Evolutionary conservation across 2,888 invertebrate species (phyloP).

Genomic region (Ophraella communa): DNA sequence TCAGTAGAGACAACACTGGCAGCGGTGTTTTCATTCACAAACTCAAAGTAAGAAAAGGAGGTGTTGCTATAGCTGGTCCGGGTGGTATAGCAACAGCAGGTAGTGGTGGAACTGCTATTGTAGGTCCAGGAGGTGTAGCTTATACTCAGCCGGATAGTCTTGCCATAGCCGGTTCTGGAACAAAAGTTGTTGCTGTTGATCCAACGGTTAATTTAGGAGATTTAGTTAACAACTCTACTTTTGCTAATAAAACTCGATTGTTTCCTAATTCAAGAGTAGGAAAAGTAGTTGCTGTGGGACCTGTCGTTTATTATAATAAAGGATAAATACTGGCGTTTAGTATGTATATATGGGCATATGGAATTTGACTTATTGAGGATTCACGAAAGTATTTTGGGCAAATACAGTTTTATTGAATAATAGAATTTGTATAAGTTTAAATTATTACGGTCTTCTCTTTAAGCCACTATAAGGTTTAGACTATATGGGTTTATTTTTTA

Average conservation of each 20-base stretch:
- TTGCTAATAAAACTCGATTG: constrained; percentile 50
- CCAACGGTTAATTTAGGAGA: constrained; percentile 67
- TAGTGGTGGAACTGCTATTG: constrained; percentile 79
- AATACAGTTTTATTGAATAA: not conserved
- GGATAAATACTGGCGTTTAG: constrained; percentile 39
- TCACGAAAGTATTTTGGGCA: constrained; percentile 2
- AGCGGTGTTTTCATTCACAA: constrained; percentile 74
- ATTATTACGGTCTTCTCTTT: constrained; percentile 32
- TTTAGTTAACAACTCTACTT: constrained; percentile 55
- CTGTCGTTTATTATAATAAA: constrained; percentile 71
- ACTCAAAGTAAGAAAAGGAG: constrained; percentile 74
- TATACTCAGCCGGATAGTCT: constrained; percentile 77
- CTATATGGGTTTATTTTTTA: not conserved
- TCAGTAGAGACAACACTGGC: constrained; percentile 59
- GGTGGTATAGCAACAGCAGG: constrained; percentile 84
- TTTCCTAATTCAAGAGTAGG: constrained; percentile 65
- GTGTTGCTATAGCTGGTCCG: constrained; percentile 81
- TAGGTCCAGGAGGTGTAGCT: constrained; percentile 79
- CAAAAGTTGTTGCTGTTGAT: constrained; percentile 73
- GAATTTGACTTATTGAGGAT: constrained; percentile 38
- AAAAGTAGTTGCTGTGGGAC: constrained; percentile 75
- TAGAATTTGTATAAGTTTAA: constrained; percentile 19
- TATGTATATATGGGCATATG: constrained; percentile 26
- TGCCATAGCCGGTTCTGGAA: constrained; percentile 78
- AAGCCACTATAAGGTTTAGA: constrained; percentile 26